A percentile compares a stretch with the other conserved stretches of the same genome.
Evolutionary conservation across 2,113 vertebrate species (phyloP).

Genomic region (Phylloscopus whistleri): DNA sequence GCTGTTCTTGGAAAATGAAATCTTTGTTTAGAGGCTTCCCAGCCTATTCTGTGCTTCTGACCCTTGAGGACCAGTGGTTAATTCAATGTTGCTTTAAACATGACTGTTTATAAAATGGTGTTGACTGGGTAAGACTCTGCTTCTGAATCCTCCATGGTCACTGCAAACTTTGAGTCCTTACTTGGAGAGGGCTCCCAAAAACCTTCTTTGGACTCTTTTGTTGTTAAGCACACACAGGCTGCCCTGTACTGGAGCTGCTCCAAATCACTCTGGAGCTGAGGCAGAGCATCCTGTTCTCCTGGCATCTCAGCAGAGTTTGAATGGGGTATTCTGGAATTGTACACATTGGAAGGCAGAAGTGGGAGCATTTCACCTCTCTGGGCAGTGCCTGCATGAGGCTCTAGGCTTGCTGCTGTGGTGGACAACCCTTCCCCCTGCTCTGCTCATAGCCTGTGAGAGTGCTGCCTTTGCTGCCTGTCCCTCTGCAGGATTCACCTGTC

Average conservation of each 20-base stretch:
- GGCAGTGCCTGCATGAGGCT: background rate
- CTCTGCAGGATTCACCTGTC: background rate
- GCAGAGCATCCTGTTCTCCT: background rate
- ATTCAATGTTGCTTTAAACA: background rate
- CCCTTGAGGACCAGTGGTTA: background rate
- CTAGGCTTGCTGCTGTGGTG: background rate
- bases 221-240: background rate
- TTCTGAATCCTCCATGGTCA: background rate
- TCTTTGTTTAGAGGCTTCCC: background rate
- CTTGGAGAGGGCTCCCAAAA: background rate
- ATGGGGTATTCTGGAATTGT: background rate
- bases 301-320: background rate
- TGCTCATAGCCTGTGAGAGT: background rate
- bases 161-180: background rate
- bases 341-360: background rate
- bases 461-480: background rate
- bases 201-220: background rate
- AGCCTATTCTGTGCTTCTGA: background rate
- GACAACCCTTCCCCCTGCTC: background rate
- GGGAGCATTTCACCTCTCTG: background rate
- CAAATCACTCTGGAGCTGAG: background rate
- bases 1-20: background rate
- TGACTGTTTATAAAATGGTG: background rate
- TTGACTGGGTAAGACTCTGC: background rate
- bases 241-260: background rate